phyloP scores from a whole-genome alignment of 1,140 invertebrate genomes.

The Bombus ignitus region DNA sequence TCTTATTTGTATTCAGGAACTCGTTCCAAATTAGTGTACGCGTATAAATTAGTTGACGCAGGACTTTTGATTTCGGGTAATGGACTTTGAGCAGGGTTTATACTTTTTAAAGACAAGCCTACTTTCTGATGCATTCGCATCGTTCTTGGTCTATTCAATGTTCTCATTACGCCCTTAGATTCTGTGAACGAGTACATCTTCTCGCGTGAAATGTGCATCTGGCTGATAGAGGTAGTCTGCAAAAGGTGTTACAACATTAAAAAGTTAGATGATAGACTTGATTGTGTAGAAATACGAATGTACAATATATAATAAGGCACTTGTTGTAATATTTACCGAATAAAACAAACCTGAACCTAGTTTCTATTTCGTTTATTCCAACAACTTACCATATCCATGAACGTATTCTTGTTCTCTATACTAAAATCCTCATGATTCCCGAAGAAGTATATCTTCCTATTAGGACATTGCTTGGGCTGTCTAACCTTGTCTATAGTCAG shows the following conservation, averaged over 20 bases:
- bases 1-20: not conserved
- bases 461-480: constrained; percentile 30
- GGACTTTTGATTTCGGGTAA: constrained; percentile 37
- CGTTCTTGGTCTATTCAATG: constrained; percentile 18
- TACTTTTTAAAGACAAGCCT: constrained; percentile 37
- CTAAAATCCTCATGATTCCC: constrained; percentile 44
- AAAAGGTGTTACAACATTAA: not conserved
- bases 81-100: not conserved
- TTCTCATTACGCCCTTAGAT: constrained; percentile 33
- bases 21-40: constrained; percentile 5
- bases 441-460: constrained; percentile 52
- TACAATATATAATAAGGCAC: too few relatives aligned
- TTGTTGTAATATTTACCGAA: too few relatives aligned
- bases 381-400: constrained; percentile 53
- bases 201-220: constrained; percentile 13
- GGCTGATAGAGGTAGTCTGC: constrained; percentile 38
- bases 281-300: not conserved
- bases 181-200: constrained; percentile 45
- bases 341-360: too few relatives aligned
- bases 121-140: constrained; percentile 48
- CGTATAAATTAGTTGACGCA: constrained; percentile 51
- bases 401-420: not conserved
- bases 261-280: not conserved
- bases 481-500: constrained; percentile 44
- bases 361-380: not conserved